Percentiles rank a stretch among this genome's conserved stretches.
These are phyloP conservation scores for Ptiloglossa arizonensis DNA, from an alignment of 1,140 invertebrate genomes.

Conservation along the genomic window DNA sequence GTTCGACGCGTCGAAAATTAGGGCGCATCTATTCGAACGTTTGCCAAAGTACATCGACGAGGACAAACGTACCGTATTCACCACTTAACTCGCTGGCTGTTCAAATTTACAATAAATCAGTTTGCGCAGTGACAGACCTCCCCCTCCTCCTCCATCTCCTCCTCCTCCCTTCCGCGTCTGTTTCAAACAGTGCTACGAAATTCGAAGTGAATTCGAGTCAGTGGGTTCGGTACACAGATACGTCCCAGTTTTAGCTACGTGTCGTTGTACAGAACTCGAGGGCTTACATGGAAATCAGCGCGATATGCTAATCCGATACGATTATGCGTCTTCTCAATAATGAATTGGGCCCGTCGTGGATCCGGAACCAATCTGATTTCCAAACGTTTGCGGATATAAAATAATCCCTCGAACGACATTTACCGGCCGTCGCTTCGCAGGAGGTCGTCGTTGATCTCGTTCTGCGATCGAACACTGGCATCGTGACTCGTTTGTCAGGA, in stretches of 20 bases:
- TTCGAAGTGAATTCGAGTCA: not conserved
- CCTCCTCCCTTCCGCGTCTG: too few relatives aligned
- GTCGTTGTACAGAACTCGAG: slow-evolving; percentile 5
- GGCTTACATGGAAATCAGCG: slow-evolving; percentile 14
- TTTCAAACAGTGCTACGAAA: not conserved
- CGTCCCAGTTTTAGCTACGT: slow-evolving; percentile 12
- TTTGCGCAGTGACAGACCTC: not conserved
- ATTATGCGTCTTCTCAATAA: slow-evolving; percentile 20
- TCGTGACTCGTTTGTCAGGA: too few relatives aligned
- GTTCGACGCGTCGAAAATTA: too few relatives aligned
- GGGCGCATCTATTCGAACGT: too few relatives aligned
- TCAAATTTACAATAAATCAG: not conserved
- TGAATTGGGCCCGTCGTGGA: not conserved
- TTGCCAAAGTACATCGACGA: too few relatives aligned
- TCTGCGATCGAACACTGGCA: too few relatives aligned
- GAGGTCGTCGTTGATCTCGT: too few relatives aligned
- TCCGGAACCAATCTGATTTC: not conserved
- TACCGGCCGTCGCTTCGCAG: too few relatives aligned
- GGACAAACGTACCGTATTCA: not conserved
- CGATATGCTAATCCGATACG: slow-evolving; percentile 17
- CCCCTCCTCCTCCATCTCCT: too few relatives aligned
- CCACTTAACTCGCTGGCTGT: not conserved
- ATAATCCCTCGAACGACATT: not conserved
- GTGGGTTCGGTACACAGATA: not conserved
- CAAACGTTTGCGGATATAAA: not conserved